Evolutionary conservation across 2,113 vertebrate genomes (phyloP), one percentile per base, ranked within the genome.

Genomic region (Cyanocitta stelleri): DNA sequence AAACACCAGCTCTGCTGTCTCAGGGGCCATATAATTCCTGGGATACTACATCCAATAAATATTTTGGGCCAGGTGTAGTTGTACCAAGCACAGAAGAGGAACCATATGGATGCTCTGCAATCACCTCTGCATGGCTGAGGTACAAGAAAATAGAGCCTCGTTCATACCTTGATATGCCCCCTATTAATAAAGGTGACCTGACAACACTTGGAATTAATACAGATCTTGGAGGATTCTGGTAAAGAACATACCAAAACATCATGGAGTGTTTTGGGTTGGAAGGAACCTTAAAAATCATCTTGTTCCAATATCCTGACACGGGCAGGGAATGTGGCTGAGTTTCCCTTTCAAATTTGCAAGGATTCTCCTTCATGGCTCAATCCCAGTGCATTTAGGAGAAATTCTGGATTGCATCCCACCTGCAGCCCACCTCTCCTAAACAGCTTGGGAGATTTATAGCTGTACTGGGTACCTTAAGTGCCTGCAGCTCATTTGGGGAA

Each of bases 11-110:
- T 82, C 52, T 27, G 43, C 74, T 81, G 52, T 80, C 92, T 94
- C 96, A 52, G 67, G 79, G 85, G 93, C 72, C 67, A 3, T 46
- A 77, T 83, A 83, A 39, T 85, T 93, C 82, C 90, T 91, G 59
- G 66, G 63, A 51, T 66, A 82, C 23, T 29, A 15, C 79, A 67
- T 18, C 24, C 55, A 67, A n/a, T 71, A 91, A 85, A 80, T 76
- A 59, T 32, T 58, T 80, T n/a, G 72, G 63, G 63, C 35, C 29
- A 48, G 48, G 43, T 56, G 41, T 27, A 64, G 44, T 22, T 74
- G 67, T 26, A 67, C 7, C 33, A 80, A 58, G 67, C 58, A 55
- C 20, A 49, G 41, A 73, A 54, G 43, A 91, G 49, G 30, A n/a
- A 3, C 73, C 43, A 7, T 20, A 11, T 24, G 44, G 56, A 16